Conservation (phyloP, 2,888 invertebrate genomes). For the Tanypteryx hageni region DNA sequence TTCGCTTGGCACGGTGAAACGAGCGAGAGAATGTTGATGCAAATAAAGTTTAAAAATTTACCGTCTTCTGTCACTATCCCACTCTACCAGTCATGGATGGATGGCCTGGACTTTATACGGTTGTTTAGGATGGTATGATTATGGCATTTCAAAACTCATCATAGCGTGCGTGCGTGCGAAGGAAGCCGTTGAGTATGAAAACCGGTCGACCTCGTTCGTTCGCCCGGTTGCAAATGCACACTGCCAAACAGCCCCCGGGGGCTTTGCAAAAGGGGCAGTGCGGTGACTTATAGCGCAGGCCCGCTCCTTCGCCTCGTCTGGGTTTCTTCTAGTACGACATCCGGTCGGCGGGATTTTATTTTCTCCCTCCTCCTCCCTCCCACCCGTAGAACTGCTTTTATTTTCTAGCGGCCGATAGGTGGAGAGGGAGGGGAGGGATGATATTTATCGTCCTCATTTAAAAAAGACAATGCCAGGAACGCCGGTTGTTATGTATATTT, state of each 20-base stretch:
- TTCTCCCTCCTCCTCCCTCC: neutral
- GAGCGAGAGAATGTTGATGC: neutral
- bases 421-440: neutral
- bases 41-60: neutral
- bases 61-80: neutral
- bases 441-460: constrained; percentile 1
- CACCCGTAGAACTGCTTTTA: neutral
- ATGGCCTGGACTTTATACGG: neutral
- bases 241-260: constrained; percentile 29
- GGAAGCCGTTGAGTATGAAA: constrained; percentile 27
- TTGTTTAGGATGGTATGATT: constrained; percentile 17
- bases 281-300: constrained; percentile 17
- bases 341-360: neutral
- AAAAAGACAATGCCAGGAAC: constrained; percentile 33
- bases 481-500: neutral
- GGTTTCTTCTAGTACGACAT: constrained; percentile 32
- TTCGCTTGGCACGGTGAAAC: neutral
- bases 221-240: constrained; percentile 1
- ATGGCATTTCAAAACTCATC: constrained; percentile 9
- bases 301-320: constrained; percentile 6
- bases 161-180: neutral
- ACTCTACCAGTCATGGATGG: neutral
- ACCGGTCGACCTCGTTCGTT: constrained; percentile 32
- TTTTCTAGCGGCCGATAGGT: neutral
- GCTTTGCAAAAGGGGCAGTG: neutral